Base-by-base conservation (phyloP, 2,797 vertebrate species). In the Eulemur rubriventer region DNA sequence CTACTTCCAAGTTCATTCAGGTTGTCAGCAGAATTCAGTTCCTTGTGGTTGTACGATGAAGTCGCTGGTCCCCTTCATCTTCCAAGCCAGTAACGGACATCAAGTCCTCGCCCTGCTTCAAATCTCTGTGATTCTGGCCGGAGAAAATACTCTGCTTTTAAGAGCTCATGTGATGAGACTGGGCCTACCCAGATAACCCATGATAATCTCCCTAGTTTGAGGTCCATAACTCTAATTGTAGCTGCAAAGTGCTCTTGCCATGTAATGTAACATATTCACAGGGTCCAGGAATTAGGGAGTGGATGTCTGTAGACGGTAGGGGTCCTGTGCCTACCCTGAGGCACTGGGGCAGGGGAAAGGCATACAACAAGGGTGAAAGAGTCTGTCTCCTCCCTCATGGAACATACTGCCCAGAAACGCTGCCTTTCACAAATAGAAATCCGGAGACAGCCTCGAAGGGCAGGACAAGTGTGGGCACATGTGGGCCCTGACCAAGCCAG, bases 141-240 rank as follows among this genome's bases (percentile, higher is more conserved):
- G 78, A 89, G 57, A 78, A 93, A 91, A 89, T 35, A 52, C 69
- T 96, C 72, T 78, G 48, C 67, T 89, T 78, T 78, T 73, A 86
- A 92, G 84, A 43, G 57, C 43, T 57, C 43, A 28, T 8, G 43
- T 48, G 87, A 69, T 80, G 59, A 81, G 26, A 50, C 20, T 35
- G 10, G 83, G 14, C 20, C 33, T 48, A 55, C 61, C 78, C 41
- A 72, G 28, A 69, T 48, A 75, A 38, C 69, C 24, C 69, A 89
- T 0, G 9, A 11, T 12, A 38, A 61, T 46, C 12, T 61, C 46
- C 35, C 38, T n/a, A 22, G 35, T 61, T 65, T 46, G 48, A 50
- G 24, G 85, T 70, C 46, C 4, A 2, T 38, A 50, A 43, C 61
- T 7, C 65, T 55, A 43, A 35, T 24, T 33, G 82, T 59, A 69